phyloP scores from a whole-genome alignment of 2,888 invertebrate genomes.

The Agapetus fuscipes region DNA sequence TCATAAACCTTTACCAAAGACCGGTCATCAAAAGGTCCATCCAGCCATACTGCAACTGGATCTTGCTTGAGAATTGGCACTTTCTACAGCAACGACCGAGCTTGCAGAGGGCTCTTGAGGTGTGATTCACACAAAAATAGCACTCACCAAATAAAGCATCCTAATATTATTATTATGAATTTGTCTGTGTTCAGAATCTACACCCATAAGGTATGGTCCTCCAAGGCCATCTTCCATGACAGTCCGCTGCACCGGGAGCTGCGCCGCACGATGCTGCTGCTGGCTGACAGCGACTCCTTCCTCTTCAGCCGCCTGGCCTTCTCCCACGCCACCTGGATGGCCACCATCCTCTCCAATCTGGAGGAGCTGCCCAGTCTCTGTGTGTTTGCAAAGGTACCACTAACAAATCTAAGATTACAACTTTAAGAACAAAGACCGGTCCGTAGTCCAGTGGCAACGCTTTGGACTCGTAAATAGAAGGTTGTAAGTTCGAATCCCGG shows the following conservation, averaged over 20 bases:
- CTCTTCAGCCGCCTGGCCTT: background rate
- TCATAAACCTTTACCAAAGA: too few relatives aligned
- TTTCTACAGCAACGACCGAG: too few relatives aligned
- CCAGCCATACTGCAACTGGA: too few relatives aligned
- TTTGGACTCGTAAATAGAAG: too few relatives aligned
- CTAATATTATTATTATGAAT: too few relatives aligned
- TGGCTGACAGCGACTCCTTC: background rate
- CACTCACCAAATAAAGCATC: too few relatives aligned
- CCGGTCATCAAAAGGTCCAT: too few relatives aligned
- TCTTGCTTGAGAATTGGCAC: too few relatives aligned
- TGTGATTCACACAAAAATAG: too few relatives aligned
- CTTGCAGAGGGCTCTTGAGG: too few relatives aligned
- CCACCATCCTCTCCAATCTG: background rate
- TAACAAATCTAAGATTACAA: background rate
- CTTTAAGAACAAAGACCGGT: background rate
- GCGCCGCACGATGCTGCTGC: background rate
- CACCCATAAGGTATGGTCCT: background rate
- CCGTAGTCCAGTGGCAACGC: too few relatives aligned
- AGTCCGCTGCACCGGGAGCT: background rate
- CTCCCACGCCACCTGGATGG: background rate
- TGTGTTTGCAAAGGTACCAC: background rate
- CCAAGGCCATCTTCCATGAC: background rate
- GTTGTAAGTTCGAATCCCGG: too few relatives aligned
- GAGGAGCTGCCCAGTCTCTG: background rate
- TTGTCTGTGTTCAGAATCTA: background rate